Evolutionary conservation across 1,140 invertebrate genomes (phyloP).

Genomic region (Ptiloglossa arizonensis): DNA sequence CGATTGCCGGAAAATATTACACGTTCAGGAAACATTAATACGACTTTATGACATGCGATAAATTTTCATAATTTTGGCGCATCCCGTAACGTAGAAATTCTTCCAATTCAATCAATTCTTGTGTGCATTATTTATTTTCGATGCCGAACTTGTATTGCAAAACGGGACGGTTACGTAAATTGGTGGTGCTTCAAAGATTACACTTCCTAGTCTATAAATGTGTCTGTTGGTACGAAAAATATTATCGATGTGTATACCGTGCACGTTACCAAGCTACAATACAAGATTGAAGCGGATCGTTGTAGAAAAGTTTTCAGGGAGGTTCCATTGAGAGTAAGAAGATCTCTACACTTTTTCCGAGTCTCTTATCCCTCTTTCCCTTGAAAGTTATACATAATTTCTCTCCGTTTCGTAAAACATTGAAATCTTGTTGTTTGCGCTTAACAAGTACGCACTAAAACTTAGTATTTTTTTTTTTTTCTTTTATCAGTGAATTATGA

Average conservation of each 20-base stretch:
- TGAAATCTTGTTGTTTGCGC: background rate
- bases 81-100: constrained; percentile 9
- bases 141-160: constrained; percentile 31
- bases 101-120: background rate
- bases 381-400: background rate
- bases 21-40: background rate
- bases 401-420: background rate
- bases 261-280: constrained; percentile 2
- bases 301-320: background rate
- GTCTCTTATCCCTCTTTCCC: background rate
- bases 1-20: background rate
- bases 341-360: background rate
- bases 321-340: background rate
- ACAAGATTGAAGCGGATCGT: background rate
- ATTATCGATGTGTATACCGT: constrained; percentile 16
- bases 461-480: background rate
- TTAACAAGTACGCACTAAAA: background rate
- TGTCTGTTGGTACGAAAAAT: background rate
- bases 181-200: constrained; percentile 48
- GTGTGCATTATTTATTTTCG: constrained; percentile 30
- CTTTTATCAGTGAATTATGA: background rate
- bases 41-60: background rate
- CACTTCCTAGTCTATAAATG: constrained; percentile 38
- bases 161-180: background rate
- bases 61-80: constrained; percentile 7